A percentile compares a stretch with the other conserved stretches of the same genome.
phyloP scores from a whole-genome alignment of 2,797 vertebrate genomes.

The Dermochelys coriacea region DNA sequence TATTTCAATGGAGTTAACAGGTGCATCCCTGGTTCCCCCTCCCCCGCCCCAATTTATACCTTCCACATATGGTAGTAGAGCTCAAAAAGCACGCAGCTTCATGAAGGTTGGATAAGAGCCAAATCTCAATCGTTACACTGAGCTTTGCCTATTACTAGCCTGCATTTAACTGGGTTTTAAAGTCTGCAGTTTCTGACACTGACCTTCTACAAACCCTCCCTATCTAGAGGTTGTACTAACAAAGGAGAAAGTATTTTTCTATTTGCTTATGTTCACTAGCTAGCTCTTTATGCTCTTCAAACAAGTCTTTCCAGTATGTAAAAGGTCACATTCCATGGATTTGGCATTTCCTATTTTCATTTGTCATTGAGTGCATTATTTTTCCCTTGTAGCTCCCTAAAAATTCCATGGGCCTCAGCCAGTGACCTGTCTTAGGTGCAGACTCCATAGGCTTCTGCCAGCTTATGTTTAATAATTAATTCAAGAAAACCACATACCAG shows the following conservation, averaged over 20 bases:
- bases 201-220: not conserved
- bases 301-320: slow-evolving; percentile 11
- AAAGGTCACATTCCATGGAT: slow-evolving; percentile 23
- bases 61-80: not conserved
- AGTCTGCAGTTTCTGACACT: not conserved
- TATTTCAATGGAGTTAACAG: not conserved
- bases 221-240: not conserved
- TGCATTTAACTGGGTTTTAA: not conserved
- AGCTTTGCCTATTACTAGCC: not conserved
- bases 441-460: not conserved
- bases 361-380: slow-evolving; percentile 30
- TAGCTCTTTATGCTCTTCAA: slow-evolving; percentile 35
- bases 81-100: not conserved
- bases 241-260: slow-evolving; percentile 35
- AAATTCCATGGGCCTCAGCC: not conserved
- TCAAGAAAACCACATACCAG: slow-evolving; percentile 11
- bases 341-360: slow-evolving; percentile 40
- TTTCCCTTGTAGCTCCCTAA: not conserved
- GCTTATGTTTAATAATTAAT: slow-evolving; percentile 32
- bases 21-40: too few relatives aligned
- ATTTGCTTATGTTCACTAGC: not conserved
- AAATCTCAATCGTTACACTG: not conserved
- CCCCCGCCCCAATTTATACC: not conserved
- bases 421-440: not conserved
- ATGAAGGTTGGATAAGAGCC: not conserved